Evolutionary conservation across 2,888 invertebrate genomes (phyloP).

Genomic region (Xanthorhoe spadicearia): DNA sequence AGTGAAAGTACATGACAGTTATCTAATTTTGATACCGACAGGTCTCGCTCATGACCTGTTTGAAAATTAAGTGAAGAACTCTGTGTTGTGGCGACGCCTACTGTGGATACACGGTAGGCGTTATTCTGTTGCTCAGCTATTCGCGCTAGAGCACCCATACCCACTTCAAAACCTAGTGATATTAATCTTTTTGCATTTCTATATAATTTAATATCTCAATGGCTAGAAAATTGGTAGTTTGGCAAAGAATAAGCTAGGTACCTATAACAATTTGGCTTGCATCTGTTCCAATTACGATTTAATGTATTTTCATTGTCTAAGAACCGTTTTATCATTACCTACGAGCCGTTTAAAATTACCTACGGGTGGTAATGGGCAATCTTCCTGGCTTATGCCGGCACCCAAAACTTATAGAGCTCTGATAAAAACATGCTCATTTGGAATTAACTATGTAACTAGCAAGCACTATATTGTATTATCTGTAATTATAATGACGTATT

Average conservation of each 20-base stretch:
- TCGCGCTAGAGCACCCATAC: neutral
- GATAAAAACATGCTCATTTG: neutral
- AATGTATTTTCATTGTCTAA: neutral
- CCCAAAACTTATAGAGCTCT: neutral
- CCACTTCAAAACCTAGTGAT: neutral
- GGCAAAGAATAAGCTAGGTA: neutral
- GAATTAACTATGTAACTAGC: neutral
- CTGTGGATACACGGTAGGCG: neutral
- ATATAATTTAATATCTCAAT: neutral
- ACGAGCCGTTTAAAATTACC: too few relatives aligned
- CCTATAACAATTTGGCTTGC: neutral
- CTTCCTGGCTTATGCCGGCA: neutral
- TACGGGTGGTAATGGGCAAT: neutral
- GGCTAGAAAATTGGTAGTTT: neutral
- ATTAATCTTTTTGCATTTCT: neutral
- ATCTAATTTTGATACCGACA: constrained; percentile 73
- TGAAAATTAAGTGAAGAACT: constrained; percentile 44
- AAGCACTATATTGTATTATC: neutral
- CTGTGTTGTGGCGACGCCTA: neutral
- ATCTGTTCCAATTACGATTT: neutral
- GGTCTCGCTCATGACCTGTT: constrained; percentile 47
- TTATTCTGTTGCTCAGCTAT: neutral
- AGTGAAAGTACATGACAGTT: constrained; percentile 79
- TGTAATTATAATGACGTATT: neutral
- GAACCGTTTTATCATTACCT: neutral